phyloP scores from a whole-genome alignment of 2,113 vertebrate genomes.

The Daubentonia madagascariensis region DNA sequence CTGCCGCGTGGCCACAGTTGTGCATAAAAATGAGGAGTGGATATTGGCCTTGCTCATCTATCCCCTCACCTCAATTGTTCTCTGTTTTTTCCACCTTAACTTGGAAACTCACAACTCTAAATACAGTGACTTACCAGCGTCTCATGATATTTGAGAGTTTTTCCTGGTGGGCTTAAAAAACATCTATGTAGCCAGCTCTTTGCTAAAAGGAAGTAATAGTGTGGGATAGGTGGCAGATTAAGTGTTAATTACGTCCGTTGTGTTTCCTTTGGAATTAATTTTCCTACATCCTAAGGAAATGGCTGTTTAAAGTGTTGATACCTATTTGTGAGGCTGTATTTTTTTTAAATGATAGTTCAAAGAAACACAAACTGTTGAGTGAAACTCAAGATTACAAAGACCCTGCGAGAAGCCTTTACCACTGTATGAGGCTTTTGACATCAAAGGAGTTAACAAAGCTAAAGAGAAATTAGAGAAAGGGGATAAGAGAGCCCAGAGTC shows the following conservation, averaged over 20 bases:
- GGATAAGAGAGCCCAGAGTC: neutral
- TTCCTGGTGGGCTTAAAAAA: neutral
- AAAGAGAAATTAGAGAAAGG: slow-evolving; percentile 8
- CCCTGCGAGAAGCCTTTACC: neutral
- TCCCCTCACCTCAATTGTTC: neutral
- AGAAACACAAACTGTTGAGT: slow-evolving; percentile 32
- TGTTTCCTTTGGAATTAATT: slow-evolving; percentile 31
- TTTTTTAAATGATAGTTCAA: slow-evolving; percentile 44
- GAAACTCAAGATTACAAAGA: slow-evolving; percentile 41
- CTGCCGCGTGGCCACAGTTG: neutral
- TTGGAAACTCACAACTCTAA: slow-evolving; percentile 19
- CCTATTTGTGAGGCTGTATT: slow-evolving; percentile 34
- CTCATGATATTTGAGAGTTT: slow-evolving; percentile 2
- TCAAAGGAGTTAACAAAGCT: slow-evolving; percentile 49
- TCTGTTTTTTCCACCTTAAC: neutral
- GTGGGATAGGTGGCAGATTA: neutral
- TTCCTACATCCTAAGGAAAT: neutral
- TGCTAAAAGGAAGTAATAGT: neutral
- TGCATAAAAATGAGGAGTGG: neutral
- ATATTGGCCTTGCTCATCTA: neutral
- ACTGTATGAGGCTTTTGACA: neutral
- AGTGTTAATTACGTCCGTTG: neutral
- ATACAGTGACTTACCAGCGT: neutral
- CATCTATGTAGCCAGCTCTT: neutral
- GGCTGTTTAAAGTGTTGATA: slow-evolving; percentile 11